phyloP scores from a whole-genome alignment of 2,113 vertebrate genomes.

The Psettodes erumei region DNA sequence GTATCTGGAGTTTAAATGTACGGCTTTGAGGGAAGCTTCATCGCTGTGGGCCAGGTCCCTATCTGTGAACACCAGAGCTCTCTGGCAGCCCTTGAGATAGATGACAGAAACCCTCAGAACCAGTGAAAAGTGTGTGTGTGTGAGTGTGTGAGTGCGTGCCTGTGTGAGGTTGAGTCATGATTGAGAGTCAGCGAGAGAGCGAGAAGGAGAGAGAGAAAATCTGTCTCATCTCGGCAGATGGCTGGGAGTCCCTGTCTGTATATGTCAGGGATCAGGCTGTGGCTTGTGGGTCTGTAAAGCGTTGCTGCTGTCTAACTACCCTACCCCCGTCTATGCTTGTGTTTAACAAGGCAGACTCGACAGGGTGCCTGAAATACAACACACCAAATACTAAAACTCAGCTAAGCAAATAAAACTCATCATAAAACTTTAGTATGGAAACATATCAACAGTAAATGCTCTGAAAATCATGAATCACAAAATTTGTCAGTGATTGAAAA shows the following conservation, averaged over 20 bases:
- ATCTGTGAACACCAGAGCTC: constrained; percentile 73
- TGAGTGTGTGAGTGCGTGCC: not conserved
- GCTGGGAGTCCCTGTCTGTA: constrained; percentile 59
- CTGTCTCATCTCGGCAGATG: constrained; percentile 70
- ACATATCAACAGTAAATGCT: constrained; percentile 14
- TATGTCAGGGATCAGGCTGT: constrained; percentile 60
- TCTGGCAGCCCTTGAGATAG: constrained; percentile 46
- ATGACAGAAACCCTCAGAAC: constrained; percentile 55
- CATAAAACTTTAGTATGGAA: constrained; percentile 24
- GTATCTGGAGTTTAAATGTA: constrained; percentile 39
- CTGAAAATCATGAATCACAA: no score
- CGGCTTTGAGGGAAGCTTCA: constrained; percentile 34
- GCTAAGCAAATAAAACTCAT: constrained; percentile 11
- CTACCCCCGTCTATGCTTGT: constrained; percentile 3
- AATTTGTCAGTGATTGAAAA: constrained; percentile 42
- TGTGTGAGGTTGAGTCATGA: constrained; percentile 23
- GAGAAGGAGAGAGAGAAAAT: constrained; percentile 5
- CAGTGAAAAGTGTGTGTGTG: constrained; percentile 20
- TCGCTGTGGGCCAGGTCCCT: constrained; percentile 62
- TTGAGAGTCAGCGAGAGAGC: constrained; percentile 21
- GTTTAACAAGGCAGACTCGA: constrained; percentile 22
- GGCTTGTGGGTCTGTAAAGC: constrained; percentile 60
- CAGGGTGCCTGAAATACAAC: not conserved
- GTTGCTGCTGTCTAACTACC: constrained; percentile 45
- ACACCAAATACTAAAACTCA: constrained; percentile 1